Evolutionary conservation across 2,797 vertebrate genomes (phyloP).

Genomic region (Varecia variegata): DNA sequence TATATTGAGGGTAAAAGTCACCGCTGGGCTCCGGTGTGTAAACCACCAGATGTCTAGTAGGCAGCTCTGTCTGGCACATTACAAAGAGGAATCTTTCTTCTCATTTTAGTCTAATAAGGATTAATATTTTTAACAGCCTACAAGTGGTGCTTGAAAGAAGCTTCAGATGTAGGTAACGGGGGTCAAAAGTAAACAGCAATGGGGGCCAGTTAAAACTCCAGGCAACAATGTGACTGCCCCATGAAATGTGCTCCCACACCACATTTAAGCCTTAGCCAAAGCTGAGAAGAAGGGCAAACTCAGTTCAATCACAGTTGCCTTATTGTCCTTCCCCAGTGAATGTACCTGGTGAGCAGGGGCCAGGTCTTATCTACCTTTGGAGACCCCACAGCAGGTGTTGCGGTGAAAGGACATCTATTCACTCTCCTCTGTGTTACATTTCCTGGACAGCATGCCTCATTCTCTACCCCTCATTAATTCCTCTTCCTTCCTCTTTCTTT

Average conservation of each 20-base stretch:
- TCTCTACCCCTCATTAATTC: neutral
- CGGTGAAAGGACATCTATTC: neutral
- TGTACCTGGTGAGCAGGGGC: neutral
- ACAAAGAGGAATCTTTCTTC: neutral
- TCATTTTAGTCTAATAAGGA: neutral
- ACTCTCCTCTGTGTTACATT: neutral
- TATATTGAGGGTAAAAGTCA: neutral
- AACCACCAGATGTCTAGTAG: neutral
- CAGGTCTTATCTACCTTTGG: neutral
- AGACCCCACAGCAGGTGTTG: neutral
- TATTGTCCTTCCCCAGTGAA: neutral
- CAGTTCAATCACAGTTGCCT: neutral
- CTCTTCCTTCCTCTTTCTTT: neutral
- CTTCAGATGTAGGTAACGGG: neutral
- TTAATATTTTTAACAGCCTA: constrained; percentile 10
- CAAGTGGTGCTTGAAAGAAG: neutral
- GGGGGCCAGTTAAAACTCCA: neutral
- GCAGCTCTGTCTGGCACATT: neutral
- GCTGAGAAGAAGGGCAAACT: neutral
- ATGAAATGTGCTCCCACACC: neutral
- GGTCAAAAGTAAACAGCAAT: neutral
- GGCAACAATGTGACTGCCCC: neutral
- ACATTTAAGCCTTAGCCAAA: neutral
- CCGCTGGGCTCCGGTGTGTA: neutral
- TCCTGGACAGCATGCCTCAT: neutral